A percentile compares a stretch with the other conserved stretches of the same genome.
phyloP scores from a whole-genome alignment of 2,888 invertebrate species.

The Drosophila recens region DNA sequence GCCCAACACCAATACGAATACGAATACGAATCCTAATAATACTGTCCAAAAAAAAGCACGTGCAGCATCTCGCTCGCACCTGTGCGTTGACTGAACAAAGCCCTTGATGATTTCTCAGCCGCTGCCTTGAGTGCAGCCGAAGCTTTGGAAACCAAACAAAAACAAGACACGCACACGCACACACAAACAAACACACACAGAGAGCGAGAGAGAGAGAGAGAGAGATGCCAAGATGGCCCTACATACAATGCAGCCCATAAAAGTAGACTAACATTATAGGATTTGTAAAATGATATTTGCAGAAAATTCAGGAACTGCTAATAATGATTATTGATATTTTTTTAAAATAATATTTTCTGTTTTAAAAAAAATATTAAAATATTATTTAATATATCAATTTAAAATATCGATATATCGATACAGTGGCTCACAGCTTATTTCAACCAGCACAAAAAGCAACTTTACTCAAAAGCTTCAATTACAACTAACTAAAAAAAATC shows the following conservation, averaged over 20 bases:
- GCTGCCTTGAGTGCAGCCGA: slow-evolving; percentile 31
- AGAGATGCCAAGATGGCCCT: slow-evolving; percentile 5
- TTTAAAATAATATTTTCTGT: no score
- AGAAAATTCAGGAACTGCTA: no score
- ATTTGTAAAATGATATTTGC: not conserved
- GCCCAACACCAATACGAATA: slow-evolving; percentile 55
- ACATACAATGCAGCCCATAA: slow-evolving; percentile 33
- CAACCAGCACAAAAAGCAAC: no score
- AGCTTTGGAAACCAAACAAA: slow-evolving; percentile 63
- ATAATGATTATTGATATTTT: no score
- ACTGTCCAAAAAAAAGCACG: slow-evolving; percentile 48
- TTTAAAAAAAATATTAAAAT: no score
- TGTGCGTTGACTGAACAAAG: slow-evolving; percentile 12
- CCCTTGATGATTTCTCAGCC: slow-evolving; percentile 15
- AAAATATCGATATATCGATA: no score
- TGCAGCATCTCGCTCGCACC: slow-evolving; percentile 58
- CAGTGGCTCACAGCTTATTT: no score
- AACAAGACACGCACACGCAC: slow-evolving; percentile 32
- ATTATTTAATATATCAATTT: no score
- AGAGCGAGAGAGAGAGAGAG: not conserved
- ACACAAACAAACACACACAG: slow-evolving; percentile 21
- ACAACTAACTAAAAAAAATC: no score
- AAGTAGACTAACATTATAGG: slow-evolving; percentile 37
- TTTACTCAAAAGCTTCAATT: no score
- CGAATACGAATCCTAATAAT: slow-evolving; percentile 11